Evolutionary conservation across 2,113 vertebrate species (phyloP).

Genomic region (Brachyhypopomus gauderio): DNA sequence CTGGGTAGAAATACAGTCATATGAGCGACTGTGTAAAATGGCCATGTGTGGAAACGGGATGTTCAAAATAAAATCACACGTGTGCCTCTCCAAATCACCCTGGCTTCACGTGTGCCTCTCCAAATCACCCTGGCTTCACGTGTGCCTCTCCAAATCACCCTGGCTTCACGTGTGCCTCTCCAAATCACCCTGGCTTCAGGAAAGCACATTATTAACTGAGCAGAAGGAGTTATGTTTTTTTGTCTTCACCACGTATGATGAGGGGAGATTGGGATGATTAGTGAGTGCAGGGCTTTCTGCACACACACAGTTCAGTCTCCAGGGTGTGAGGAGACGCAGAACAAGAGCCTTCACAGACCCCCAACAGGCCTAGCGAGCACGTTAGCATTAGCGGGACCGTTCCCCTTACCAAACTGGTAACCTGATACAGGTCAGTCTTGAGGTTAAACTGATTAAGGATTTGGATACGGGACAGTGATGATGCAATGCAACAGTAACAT

Average conservation of each 20-base stretch:
- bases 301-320: neutral
- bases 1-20: neutral
- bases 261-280: conserved; percentile 36
- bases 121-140: neutral
- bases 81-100: neutral
- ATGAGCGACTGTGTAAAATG: too few species aligned
- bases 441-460: conserved; percentile 76
- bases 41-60: too few species aligned
- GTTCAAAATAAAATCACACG: neutral
- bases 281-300: conserved; percentile 18
- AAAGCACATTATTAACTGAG: conserved; percentile 36
- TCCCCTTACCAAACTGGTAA: conserved; percentile 66
- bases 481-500: conserved; percentile 70
- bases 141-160: neutral
- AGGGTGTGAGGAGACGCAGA: neutral
- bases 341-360: conserved; percentile 37
- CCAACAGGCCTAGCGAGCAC: conserved; percentile 38
- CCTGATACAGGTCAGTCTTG: conserved; percentile 65
- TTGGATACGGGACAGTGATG: conserved; percentile 73
- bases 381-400: conserved; percentile 47
- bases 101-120: too few species aligned
- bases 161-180: conserved; percentile 39
- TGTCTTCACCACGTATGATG: conserved; percentile 33
- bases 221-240: conserved; percentile 7
- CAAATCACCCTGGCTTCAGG: conserved; percentile 38